phyloP scores from a whole-genome alignment of 2,888 invertebrate genomes.

The Acanthosepion esculentum region DNA sequence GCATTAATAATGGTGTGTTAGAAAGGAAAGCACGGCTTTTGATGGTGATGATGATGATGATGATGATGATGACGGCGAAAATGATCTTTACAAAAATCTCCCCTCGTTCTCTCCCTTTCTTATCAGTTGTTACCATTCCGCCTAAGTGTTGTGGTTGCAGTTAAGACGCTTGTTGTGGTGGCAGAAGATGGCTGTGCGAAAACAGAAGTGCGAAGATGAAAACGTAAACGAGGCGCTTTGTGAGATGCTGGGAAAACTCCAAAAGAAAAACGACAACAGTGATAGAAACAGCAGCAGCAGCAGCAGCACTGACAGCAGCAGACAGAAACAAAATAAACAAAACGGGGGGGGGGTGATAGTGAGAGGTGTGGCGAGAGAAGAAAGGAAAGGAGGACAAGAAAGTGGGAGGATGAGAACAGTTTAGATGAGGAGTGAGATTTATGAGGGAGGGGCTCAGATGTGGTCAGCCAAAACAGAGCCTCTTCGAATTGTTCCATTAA shows the following conservation, averaged over 20 bases:
- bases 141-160: neutral
- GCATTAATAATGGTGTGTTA: neutral
- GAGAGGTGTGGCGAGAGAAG: neutral
- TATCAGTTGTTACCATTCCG: neutral
- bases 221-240: neutral
- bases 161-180: neutral
- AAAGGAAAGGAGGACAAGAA: neutral
- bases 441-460: neutral
- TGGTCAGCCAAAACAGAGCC: neutral
- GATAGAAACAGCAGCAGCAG: neutral
- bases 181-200: neutral
- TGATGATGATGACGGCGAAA: neutral
- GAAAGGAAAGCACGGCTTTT: neutral
- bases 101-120: neutral
- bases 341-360: neutral
- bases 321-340: neutral
- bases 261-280: neutral
- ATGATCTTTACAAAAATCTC: neutral
- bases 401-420: neutral
- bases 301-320: neutral
- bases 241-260: neutral
- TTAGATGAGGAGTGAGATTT: neutral
- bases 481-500: neutral
- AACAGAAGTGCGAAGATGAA: neutral
- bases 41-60: neutral